A percentile compares a stretch with the other conserved stretches of the same genome.
phyloP scores from a whole-genome alignment of 2,797 vertebrate genomes.

The Macropodus opercularis region DNA sequence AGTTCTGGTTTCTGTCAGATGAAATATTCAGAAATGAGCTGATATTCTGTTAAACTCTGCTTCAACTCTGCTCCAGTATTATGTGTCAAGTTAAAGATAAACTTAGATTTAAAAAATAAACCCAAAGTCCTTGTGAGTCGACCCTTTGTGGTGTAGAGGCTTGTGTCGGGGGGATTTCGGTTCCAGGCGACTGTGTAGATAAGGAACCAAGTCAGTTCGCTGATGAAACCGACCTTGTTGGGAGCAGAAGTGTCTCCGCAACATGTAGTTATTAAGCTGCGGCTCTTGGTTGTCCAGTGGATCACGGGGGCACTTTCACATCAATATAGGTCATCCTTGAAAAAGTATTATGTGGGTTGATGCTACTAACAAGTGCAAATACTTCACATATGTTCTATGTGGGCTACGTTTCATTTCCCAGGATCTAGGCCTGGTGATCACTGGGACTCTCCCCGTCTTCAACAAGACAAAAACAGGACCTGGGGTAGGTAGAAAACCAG shows the following conservation, averaged over 20 bases:
- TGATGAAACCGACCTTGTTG: conserved; percentile 50
- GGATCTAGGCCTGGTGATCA: conserved; percentile 97
- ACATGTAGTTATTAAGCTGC: neutral
- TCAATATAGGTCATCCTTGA: too few species aligned
- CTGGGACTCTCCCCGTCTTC: conserved; percentile 97
- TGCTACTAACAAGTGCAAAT: neutral
- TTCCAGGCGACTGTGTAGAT: conserved; percentile 41
- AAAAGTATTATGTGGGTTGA: neutral
- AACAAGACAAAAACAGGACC: conserved; percentile 86
- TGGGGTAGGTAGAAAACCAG: conserved; percentile 57
- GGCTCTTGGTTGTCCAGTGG: neutral
- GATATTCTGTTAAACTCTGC: conserved; percentile 24
- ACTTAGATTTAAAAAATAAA: neutral
- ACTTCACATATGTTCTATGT: conserved; percentile 7
- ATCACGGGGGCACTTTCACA: too few species aligned
- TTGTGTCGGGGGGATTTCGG: conserved; percentile 26
- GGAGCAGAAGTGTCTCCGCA: conserved; percentile 38
- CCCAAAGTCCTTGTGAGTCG: conserved; percentile 3
- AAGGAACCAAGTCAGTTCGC: conserved; percentile 43
- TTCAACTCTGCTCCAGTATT: conserved; percentile 25
- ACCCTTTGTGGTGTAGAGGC: conserved; percentile 13
- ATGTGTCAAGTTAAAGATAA: conserved; percentile 29
- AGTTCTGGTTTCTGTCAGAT: conserved; percentile 41
- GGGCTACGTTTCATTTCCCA: conserved; percentile 60
- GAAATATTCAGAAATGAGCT: conserved; percentile 14